Percentiles rank a stretch among this genome's conserved stretches.
Conservation (phyloP, 2,113 vertebrate genomes). For the Glareola pratincola region DNA sequence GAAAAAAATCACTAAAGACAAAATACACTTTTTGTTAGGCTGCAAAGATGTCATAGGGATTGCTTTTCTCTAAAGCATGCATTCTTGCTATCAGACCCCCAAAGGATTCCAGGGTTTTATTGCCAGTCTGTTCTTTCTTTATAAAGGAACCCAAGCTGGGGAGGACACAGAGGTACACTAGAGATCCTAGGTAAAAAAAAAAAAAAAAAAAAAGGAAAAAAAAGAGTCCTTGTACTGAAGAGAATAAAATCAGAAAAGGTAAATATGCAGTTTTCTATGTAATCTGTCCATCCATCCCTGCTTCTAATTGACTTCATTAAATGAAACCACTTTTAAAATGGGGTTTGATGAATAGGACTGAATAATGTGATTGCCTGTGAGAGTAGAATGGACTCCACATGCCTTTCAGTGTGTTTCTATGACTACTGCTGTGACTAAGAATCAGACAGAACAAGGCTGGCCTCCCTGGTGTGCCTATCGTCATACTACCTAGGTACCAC, state of each 20-base stretch:
- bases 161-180: background rate
- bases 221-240: background rate
- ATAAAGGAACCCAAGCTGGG: background rate
- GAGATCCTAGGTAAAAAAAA: background rate
- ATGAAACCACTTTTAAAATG: background rate
- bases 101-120: background rate
- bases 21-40: background rate
- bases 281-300: background rate
- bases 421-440: background rate
- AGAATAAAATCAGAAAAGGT: background rate
- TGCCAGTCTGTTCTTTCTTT: background rate
- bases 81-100: background rate
- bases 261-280: background rate
- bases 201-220: background rate
- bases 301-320: conserved; percentile 5
- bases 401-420: conserved; percentile 6
- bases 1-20: conserved; percentile 10
- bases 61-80: background rate
- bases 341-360: background rate
- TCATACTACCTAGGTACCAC: background rate
- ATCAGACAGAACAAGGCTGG: background rate
- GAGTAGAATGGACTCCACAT: background rate
- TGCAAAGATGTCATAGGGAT: background rate
- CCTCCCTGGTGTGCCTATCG: background rate
- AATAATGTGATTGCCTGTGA: background rate